Base-by-base conservation (phyloP, 2,888 invertebrate species). In the Saturnia pavonia region DNA sequence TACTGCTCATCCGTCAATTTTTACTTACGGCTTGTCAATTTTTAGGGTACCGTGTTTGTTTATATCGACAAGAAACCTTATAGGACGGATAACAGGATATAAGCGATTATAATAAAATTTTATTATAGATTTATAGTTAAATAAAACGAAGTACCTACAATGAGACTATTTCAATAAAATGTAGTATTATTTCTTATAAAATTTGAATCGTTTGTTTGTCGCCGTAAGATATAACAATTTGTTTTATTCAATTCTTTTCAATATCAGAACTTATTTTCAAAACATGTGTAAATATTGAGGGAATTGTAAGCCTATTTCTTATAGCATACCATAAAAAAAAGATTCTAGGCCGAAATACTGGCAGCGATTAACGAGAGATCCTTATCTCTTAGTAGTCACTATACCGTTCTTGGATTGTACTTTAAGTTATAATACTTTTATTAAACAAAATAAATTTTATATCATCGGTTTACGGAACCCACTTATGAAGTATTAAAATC, bases 1-100 rank as follows among this genome's bases (percentile, higher is more conserved):
- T 82, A 83, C 76, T 74, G 78, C 75, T 70, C 81, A 79, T 79
- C 69, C 71, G 73, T 71, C 72, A 71, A 68, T 74, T 69, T 69
- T 71, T 71, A 67, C 57, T 68, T 70, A 69, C 63, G 34, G 70
- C 66, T 70, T 72, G 67, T 70, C 67, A 69, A 43, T 70, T 68
- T 60, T 69, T 69, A 69, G 69, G 57, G 66, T 60, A 65, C 65
- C 69, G 69, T 63, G 48, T 43, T 14, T 40, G 57, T 14, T 60
- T 60, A 27, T 16, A 11, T 14, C 6, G 14, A 27, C 14, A 60
- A 60, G 1, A 60, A 60, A 60, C 1, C 57, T 25, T 14, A 25
- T 60, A 27, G 27, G n/a, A 22, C 2, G 19, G 19, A 4, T 19
- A 48, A 48, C 7, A 16, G 9, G 1, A 19, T 48, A 48, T 19